phyloP scores from a whole-genome alignment of 2,888 invertebrate genomes.

The Clostera curtula region DNA sequence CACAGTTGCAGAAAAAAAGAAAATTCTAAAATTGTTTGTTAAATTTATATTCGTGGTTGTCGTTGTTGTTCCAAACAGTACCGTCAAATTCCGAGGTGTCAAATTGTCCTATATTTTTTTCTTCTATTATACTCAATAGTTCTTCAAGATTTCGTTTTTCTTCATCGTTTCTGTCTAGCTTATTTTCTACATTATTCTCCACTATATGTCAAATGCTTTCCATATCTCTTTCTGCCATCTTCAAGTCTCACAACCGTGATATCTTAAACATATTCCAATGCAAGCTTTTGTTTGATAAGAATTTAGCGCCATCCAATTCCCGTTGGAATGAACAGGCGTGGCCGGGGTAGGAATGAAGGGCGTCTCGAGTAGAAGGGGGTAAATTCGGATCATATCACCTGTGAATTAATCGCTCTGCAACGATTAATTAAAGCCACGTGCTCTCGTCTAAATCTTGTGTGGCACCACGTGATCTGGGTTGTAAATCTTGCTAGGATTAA shows the following conservation, averaged over 20 bases:
- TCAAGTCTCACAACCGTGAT: constrained; percentile 6
- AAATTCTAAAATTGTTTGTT: too few species aligned
- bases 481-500: too few species aligned
- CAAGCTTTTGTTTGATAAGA: constrained; percentile 27
- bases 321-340: constrained; percentile 50
- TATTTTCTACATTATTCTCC: too few species aligned
- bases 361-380: constrained; percentile 20
- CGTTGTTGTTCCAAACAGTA: too few species aligned
- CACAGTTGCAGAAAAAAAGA: too few species aligned
- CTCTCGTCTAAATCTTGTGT: constrained; percentile 26
- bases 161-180: too few species aligned
- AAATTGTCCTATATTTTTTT: too few species aligned
- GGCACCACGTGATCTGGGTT: constrained; percentile 31
- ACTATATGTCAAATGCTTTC: too few species aligned
- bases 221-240: constrained; percentile 1
- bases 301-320: constrained; percentile 46
- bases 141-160: too few species aligned
- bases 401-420: constrained; percentile 65
- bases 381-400: constrained; percentile 64
- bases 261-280: constrained; percentile 16
- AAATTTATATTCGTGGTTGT: too few species aligned
- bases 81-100: too few species aligned
- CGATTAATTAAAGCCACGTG: constrained; percentile 68
- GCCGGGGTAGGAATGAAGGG: constrained; percentile 15
- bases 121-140: too few species aligned